Conservation (phyloP, 2,888 invertebrate species). For the Lasioglossum morio region DNA sequence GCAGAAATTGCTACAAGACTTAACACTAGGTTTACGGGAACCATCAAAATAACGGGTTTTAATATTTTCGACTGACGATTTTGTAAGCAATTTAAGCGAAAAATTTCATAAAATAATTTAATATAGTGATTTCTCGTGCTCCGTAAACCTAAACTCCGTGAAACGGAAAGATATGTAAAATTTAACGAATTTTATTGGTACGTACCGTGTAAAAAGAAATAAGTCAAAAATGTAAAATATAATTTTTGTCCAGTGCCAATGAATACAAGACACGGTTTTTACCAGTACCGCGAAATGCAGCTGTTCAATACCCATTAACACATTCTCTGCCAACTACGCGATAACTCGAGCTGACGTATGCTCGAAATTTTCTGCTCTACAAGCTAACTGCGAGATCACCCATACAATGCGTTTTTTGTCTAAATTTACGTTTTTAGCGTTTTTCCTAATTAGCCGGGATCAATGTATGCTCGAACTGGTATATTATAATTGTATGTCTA, state of each 20-base stretch:
- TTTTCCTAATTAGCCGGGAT: background rate
- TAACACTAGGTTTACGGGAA: too few relatives aligned
- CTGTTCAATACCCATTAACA: constrained; percentile 4
- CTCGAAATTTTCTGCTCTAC: constrained; percentile 5
- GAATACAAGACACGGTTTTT: background rate
- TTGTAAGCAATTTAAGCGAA: too few relatives aligned
- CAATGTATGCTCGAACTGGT: background rate
- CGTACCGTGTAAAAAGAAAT: background rate
- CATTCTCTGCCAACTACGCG: background rate
- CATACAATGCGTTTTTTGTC: background rate
- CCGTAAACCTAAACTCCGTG: too few relatives aligned
- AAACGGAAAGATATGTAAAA: background rate
- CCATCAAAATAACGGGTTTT: too few relatives aligned
- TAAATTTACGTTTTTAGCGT: background rate
- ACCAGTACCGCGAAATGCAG: background rate
- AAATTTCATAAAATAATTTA: too few relatives aligned
- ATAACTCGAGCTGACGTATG: constrained; percentile 3
- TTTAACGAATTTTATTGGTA: background rate
- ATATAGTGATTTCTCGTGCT: too few relatives aligned
- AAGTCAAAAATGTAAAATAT: background rate
- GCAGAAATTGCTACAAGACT: too few relatives aligned
- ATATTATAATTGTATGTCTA: background rate
- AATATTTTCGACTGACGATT: too few relatives aligned
- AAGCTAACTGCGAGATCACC: background rate
- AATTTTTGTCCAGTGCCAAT: background rate